A percentile compares a stretch with the other conserved stretches of the same genome.
Evolutionary conservation across 2,888 invertebrate species (phyloP).

Genomic region (Ichneumon xanthorius): DNA sequence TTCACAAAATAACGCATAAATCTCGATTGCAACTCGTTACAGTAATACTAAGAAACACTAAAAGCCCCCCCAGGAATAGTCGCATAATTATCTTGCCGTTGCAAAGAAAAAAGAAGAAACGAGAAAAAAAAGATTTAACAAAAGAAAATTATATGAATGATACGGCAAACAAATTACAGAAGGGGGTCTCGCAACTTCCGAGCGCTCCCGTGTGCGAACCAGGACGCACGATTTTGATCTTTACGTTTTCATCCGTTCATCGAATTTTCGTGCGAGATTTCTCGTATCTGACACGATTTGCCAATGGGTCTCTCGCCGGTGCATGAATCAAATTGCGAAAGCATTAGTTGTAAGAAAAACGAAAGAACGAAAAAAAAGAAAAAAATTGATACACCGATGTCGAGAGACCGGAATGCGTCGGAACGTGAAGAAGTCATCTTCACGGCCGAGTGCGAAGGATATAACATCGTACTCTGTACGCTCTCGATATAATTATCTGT

Average conservation of each 20-base stretch:
- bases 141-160: slow-evolving; percentile 31
- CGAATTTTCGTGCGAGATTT: slow-evolving; percentile 49
- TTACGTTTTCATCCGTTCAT: slow-evolving; percentile 34
- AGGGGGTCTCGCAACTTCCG: slow-evolving; percentile 55
- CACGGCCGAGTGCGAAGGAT: background rate
- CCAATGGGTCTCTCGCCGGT: slow-evolving; percentile 17
- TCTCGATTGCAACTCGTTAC: background rate
- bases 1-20: background rate
- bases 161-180: background rate
- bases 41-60: background rate
- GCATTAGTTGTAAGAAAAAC: background rate
- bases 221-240: slow-evolving; percentile 50
- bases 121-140: background rate
- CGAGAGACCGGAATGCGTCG: slow-evolving; percentile 1
- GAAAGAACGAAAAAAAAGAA: background rate
- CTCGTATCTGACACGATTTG: slow-evolving; percentile 13
- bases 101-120: background rate
- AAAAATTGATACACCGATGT: slow-evolving; percentile 2
- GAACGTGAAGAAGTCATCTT: slow-evolving; percentile 11
- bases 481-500: slow-evolving; percentile 31
- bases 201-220: slow-evolving; percentile 60
- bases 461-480: background rate
- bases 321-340: background rate
- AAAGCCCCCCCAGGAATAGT: background rate
- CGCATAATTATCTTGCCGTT: background rate